These are phyloP conservation scores for Muschampia plurimacula DNA, from an alignment of 2,888 invertebrate genomes.

Conservation along the genomic window DNA sequence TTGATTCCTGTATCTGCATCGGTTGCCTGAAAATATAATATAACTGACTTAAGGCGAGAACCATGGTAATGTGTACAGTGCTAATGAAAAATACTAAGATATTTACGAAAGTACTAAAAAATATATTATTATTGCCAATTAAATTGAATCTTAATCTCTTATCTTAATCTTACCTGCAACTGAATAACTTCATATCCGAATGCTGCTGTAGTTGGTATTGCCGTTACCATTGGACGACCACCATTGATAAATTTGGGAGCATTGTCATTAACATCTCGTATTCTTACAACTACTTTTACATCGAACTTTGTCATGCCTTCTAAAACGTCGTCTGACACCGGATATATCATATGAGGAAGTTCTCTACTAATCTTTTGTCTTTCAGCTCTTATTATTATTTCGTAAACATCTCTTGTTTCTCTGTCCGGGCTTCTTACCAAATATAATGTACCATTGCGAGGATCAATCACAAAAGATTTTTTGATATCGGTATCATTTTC, in stretches of 20 bases:
- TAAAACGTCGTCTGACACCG: conserved; percentile 89
- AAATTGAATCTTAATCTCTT: not conserved
- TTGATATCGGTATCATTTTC: conserved; percentile 86
- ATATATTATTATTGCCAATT: no score
- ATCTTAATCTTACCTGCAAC: conserved; percentile 83
- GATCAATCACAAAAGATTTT: conserved; percentile 90
- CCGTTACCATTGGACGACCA: conserved; percentile 92
- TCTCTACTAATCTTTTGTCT: conserved; percentile 87
- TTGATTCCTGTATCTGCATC: conserved; percentile 92
- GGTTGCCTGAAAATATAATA: conserved; percentile 82
- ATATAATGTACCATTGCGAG: conserved; percentile 91
- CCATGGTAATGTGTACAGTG: no score
- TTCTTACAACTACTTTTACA: conserved; percentile 91
- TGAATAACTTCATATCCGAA: conserved; percentile 93
- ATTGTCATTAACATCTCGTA: conserved; percentile 94
- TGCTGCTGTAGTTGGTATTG: conserved; percentile 92
- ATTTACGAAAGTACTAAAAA: no score
- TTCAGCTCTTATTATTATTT: conserved; percentile 81
- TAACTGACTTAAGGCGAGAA: not conserved
- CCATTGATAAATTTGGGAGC: conserved; percentile 90
- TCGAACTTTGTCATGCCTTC: conserved; percentile 91
- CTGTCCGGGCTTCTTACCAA: conserved; percentile 91
- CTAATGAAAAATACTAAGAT: no score
- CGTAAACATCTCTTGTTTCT: conserved; percentile 89
- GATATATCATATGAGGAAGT: conserved; percentile 91